Base-by-base conservation (phyloP, 2,888 invertebrate genomes). In the Acleris cristana region DNA sequence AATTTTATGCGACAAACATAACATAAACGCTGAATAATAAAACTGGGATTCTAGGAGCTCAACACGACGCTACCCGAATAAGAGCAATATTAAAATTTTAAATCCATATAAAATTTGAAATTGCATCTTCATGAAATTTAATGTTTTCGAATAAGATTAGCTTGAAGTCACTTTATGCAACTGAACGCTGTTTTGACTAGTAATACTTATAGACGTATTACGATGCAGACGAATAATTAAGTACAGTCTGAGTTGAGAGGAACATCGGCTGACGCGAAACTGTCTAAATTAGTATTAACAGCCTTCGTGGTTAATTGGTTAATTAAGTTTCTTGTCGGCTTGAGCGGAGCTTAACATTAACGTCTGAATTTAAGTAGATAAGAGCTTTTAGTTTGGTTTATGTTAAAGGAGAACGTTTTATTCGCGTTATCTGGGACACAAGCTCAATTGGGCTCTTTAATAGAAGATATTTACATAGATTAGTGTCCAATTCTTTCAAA, bases 1-100 rank as follows among this genome's bases (percentile, higher is more conserved):
- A 60, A 64, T 60, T 72, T 67, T 69, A 67, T 57, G 52, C 53
- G 52, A 53, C 34, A 52, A 61, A 65, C 52, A 57, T 61, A 56
- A 64, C 52, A 55, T 51, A 59, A 63, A 61, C 21, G 19, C 18
- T 54, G 45, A 59, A 62, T 65, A 51, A 51, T 60, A 61, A 61
- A 61, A 23, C 48, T 23, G 30, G 26, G 26, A 58, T 44, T 55
- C 55, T 61, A 65, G 40, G 45, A 54, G 49, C 23, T 18, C 26
- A 48, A 58, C n/a, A 12, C 57, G 10, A 59, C 34, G 3, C 30
- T 21, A 54, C 57, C 21, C 16, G 19, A 44, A 44, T 18, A 30
- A 45, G 26, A 48, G 12, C 1, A 12, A 54, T 10, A 55, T 51
- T 44, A 44, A 45, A 63, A 63, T n/a, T 48, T 18, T 34, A 58